Evolutionary conservation across 35 echinoderm and acorn worm species (phyloP).

Genomic region (Apostichopus japonicus): DNA sequence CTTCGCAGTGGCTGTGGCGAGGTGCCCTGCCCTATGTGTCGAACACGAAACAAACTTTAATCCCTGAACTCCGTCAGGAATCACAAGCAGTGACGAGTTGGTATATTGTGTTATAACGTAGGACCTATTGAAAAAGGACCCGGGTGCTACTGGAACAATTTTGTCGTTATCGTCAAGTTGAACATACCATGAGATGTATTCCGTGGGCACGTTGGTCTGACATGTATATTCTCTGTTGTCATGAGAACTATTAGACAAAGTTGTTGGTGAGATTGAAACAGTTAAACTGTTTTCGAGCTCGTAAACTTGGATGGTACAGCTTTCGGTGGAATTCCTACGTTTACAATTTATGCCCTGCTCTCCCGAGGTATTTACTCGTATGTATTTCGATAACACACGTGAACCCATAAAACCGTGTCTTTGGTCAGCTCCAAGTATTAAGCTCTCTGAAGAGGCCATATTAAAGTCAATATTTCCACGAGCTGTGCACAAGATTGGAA

Average conservation of each 20-base stretch:
- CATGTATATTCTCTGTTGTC: not conserved
- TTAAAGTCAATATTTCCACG: not conserved
- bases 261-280: not conserved
- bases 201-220: not conserved
- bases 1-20: not conserved
- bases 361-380: not conserved
- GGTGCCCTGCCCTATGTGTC: not conserved
- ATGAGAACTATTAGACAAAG: not conserved
- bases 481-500: not conserved
- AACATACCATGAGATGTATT: slow-evolving; percentile 7
- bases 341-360: not conserved
- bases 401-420: not conserved
- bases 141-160: not conserved
- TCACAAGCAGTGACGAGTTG: not conserved
- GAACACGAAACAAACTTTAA: slow-evolving; percentile 6
- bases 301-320: not conserved
- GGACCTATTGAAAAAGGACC: not conserved
- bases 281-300: not conserved
- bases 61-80: not conserved
- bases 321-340: not conserved
- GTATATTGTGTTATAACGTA: not conserved
- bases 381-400: not conserved
- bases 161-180: not conserved
- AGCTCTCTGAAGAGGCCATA: not conserved
- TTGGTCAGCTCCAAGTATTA: not conserved